Conservation (phyloP, 2,888 invertebrate species). For the Microctonus brassicae region DNA sequence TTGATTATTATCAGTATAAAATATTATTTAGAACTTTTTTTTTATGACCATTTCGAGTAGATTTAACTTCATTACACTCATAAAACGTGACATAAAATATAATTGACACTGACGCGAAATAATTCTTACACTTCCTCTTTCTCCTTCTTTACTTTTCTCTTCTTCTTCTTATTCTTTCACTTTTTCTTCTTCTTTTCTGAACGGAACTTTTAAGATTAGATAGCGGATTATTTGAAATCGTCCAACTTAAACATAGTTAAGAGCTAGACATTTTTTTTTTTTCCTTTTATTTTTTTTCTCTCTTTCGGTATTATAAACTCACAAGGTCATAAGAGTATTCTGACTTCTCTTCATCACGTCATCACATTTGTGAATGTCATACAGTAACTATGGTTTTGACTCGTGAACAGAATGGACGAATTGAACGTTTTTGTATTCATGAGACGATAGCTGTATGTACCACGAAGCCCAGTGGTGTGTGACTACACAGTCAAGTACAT, state of each 20-base stretch:
- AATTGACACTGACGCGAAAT: neutral
- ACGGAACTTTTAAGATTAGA: neutral
- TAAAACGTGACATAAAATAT: neutral
- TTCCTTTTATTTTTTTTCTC: neutral
- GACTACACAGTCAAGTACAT: conserved; percentile 22
- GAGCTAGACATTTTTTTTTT: conserved; percentile 1
- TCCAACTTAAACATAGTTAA: neutral
- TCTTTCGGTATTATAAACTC: neutral
- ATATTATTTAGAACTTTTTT: neutral
- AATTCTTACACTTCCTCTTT: neutral
- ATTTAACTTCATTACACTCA: neutral
- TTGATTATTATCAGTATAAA: neutral
- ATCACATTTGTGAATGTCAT: conserved; percentile 29
- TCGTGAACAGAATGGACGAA: conserved; percentile 13
- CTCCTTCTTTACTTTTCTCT: no score
- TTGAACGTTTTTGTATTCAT: conserved; percentile 13
- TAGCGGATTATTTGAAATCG: neutral
- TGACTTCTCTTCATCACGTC: conserved; percentile 6
- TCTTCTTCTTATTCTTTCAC: neutral
- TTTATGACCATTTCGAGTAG: neutral
- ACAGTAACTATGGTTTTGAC: conserved; percentile 21
- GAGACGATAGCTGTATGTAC: conserved; percentile 8
- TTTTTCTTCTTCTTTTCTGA: neutral
- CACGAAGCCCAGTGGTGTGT: neutral
- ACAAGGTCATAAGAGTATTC: conserved; percentile 8